phyloP scores from a whole-genome alignment of 2,797 vertebrate species.

The Gila robusta region DNA sequence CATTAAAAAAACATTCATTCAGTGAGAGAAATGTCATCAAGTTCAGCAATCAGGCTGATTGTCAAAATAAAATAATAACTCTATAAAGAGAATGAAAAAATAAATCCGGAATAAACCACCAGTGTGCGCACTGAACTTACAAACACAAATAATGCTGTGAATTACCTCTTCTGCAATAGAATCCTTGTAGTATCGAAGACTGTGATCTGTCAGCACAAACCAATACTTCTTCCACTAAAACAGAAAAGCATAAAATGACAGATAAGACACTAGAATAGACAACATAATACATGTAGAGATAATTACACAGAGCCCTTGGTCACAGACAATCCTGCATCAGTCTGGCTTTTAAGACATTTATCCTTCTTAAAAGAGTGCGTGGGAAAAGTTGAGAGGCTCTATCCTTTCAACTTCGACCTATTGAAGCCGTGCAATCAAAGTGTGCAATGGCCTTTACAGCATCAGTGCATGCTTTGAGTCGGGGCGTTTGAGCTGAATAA shows the following conservation, averaged over 20 bases:
- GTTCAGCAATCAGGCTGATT: neutral
- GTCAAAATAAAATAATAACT: neutral
- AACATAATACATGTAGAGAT: neutral
- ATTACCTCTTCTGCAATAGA: slow-evolving; percentile 85
- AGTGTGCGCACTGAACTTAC: neutral
- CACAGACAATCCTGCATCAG: neutral
- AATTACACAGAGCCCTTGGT: neutral
- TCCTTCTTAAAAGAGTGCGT: slow-evolving; percentile 33
- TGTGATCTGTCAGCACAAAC: slow-evolving; percentile 87
- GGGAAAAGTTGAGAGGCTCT: slow-evolving; percentile 47
- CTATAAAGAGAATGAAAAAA: too few relatives aligned
- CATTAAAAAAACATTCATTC: neutral
- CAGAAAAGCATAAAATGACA: neutral
- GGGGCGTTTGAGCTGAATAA: slow-evolving; percentile 46
- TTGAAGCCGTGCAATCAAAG: slow-evolving; percentile 70
- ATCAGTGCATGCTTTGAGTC: slow-evolving; percentile 48
- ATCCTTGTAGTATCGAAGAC: slow-evolving; percentile 85
- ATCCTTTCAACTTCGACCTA: slow-evolving; percentile 64
- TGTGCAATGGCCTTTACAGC: slow-evolving; percentile 54
- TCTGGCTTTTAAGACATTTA: slow-evolving; percentile 42
- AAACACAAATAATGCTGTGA: neutral
- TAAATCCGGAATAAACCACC: neutral
- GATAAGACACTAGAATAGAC: too few relatives aligned
- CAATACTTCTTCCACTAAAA: slow-evolving; percentile 86
- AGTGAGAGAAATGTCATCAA: slow-evolving; percentile 9